Evolutionary conservation across 2,888 invertebrate species (phyloP).

Genomic region (Xanthia togata): DNA sequence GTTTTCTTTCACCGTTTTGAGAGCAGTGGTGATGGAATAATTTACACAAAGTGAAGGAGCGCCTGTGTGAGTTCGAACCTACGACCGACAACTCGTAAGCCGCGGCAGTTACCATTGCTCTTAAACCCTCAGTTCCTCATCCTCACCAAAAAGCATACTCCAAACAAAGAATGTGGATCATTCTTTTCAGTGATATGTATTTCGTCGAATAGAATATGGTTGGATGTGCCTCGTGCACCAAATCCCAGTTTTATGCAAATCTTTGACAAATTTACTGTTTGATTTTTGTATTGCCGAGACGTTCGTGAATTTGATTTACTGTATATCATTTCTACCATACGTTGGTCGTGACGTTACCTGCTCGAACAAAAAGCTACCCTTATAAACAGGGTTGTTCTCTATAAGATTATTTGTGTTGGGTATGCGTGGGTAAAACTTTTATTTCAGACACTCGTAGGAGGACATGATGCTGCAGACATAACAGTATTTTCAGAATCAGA

Average conservation of each 20-base stretch:
- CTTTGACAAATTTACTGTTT: constrained; percentile 4
- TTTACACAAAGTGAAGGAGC: no score
- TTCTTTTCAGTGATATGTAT: neutral
- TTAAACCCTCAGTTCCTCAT: no score
- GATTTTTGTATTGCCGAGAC: neutral
- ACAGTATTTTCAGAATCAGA: neutral
- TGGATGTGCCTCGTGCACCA: neutral
- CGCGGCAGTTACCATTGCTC: no score
- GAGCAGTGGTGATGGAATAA: no score
- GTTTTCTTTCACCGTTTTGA: no score
- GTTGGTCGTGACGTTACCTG: neutral
- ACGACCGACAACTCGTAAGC: no score
- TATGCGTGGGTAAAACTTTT: neutral
- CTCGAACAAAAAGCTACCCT: neutral
- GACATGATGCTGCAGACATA: neutral
- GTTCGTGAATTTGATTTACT: constrained; percentile 15
- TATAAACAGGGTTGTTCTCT: neutral
- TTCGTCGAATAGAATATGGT: neutral
- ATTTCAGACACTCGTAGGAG: neutral
- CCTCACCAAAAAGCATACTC: neutral
- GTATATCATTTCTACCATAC: constrained; percentile 14
- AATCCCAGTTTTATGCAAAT: neutral
- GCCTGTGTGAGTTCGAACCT: no score
- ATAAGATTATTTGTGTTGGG: neutral
- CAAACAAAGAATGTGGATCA: neutral